Base-by-base conservation (phyloP, 2,113 vertebrate species). In the Nerophis ophidion region DNA sequence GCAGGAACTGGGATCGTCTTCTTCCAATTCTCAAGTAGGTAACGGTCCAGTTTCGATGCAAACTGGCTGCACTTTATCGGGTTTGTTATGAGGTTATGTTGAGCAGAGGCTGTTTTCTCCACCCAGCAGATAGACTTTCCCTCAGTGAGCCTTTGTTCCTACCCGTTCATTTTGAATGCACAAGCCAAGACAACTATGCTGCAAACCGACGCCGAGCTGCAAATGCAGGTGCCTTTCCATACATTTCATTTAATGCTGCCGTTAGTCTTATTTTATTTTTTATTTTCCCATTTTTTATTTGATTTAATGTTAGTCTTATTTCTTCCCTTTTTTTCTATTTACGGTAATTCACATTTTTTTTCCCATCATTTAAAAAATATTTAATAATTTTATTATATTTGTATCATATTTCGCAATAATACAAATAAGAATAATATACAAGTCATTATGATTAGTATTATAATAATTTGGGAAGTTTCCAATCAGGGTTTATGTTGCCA, bases 121-220 rank as follows among this genome's bases (percentile, higher is more conserved):
- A 46, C 11, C 60, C 16, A 70, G 34, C 84, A 99, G 96, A 93
- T 89, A 58, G 80, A 86, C 72, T 80, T 74, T 57, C 72, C 79
- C 71, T 74, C 93, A 61, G 92, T 98, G 71, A 98, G 92, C 7
- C 91, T 99, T 67, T 98, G 96, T 89, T 94, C 95, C 85, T 99
- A 97, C 48, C 95, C 96, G 54, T 98, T 99, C 88, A 92, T 99
- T 78, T 93, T 99, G 2, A 95, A 98, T 74, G 95, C 95, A 68
- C 93, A 93, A 90, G 95, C 96, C 72, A 99, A 99, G 88, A 98
- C 96, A 61, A 99, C 96, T 78, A 98, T 99, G 93, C 85, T 99
- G 68, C 96, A 99, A 86, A 99, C 95, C 0, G 96, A 99, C 17
- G 96, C 96, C 36, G 94, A 98, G 63, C 89, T 99, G 65, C 96